Evolutionary conservation across 2,797 vertebrate genomes (phyloP).

Genomic region (Petrocephalus schoutedeni): DNA sequence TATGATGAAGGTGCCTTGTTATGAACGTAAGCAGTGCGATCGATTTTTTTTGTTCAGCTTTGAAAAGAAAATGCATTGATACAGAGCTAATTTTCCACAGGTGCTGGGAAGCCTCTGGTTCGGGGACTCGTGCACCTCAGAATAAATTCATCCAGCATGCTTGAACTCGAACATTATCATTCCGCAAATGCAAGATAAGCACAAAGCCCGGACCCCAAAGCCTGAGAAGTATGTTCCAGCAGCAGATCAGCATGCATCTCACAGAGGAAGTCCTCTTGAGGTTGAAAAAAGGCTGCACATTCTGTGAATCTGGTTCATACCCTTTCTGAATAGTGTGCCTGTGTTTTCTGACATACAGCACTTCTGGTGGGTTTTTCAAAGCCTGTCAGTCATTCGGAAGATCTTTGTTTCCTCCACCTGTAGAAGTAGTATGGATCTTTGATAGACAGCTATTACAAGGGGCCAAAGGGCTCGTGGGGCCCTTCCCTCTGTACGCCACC

Average conservation of each 20-base stretch:
- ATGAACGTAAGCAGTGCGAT: background rate
- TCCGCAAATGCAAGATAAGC: background rate
- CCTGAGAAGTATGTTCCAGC: background rate
- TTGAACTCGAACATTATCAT: background rate
- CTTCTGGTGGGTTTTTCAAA: background rate
- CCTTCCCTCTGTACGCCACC: background rate
- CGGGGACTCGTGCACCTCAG: background rate
- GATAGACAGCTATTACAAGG: constrained; percentile 48
- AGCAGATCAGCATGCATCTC: background rate
- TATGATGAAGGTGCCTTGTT: background rate
- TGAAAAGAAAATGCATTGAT: background rate
- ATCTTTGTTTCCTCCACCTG: constrained; percentile 47
- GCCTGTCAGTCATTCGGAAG: constrained; percentile 50
- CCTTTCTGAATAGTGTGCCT: background rate
- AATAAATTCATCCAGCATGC: background rate
- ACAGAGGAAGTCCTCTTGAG: background rate
- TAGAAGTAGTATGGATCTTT: constrained; percentile 44
- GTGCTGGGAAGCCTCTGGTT: background rate
- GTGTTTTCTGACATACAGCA: background rate
- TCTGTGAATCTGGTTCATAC: background rate
- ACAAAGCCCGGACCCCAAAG: background rate
- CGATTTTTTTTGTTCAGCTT: background rate
- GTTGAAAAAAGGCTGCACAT: background rate
- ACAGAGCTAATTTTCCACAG: background rate
- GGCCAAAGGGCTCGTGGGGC: background rate